Conservation (phyloP, 2,113 vertebrate genomes). For the Trinectes maculatus region DNA sequence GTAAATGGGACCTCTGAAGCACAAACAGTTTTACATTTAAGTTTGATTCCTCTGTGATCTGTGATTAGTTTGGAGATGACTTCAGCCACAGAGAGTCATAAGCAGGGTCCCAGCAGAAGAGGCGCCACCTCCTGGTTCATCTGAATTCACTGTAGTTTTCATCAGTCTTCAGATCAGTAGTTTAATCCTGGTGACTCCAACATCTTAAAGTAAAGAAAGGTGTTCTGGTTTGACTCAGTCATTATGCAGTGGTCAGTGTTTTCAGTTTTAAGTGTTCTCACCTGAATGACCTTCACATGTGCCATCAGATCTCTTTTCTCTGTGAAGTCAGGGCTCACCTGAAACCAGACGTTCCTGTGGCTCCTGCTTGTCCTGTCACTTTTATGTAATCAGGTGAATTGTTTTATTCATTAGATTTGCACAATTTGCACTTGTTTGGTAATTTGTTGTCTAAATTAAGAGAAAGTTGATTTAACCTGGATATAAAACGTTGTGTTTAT, state of each 20-base stretch:
- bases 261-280: not conserved
- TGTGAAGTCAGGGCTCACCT: no score
- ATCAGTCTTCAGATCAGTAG: not conserved
- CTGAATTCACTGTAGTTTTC: not conserved
- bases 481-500: not conserved
- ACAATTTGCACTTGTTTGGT: conserved; percentile 24
- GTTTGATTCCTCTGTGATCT: no score
- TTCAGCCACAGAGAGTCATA: not conserved
- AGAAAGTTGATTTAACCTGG: not conserved
- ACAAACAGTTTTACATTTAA: no score
- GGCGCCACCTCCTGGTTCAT: not conserved
- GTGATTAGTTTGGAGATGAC: no score
- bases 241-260: no score
- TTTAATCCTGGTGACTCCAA: no score
- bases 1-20: not conserved
- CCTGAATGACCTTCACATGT: not conserved
- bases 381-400: conserved; percentile 4
- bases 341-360: not conserved
- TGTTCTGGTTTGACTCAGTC: no score
- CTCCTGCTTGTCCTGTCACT: not conserved
- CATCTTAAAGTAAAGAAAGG: no score
- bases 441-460: conserved; percentile 1
- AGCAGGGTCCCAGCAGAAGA: not conserved
- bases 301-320: not conserved
- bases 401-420: conserved; percentile 14